Evolutionary conservation across 2,888 invertebrate genomes (phyloP).

Genomic region (Cheilosia pagana): DNA sequence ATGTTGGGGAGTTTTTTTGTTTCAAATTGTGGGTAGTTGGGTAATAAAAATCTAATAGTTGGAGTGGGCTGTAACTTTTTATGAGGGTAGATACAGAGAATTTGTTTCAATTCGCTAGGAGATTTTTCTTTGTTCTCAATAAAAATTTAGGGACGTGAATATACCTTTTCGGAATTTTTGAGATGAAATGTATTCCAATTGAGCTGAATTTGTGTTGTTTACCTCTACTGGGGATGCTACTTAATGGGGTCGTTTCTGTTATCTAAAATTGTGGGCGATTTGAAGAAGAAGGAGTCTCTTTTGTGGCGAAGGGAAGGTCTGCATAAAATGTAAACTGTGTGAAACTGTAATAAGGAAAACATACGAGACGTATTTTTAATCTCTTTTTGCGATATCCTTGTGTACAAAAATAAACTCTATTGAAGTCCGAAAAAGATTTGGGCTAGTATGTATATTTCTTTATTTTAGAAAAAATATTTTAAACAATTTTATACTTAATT

Average conservation of each 20-base stretch:
- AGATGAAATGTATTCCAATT: conserved; percentile 24
- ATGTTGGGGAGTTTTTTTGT: conserved; percentile 22
- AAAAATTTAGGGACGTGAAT: background rate
- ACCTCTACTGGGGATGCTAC: background rate
- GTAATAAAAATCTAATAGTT: conserved; percentile 44
- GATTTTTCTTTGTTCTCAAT: background rate
- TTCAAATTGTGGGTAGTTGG: conserved; percentile 46
- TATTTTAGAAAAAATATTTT: too few species aligned
- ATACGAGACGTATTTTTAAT: too few species aligned
- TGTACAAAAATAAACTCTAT: too few species aligned
- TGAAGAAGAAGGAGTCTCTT: too few species aligned
- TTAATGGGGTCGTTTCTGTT: background rate
- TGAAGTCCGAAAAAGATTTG: too few species aligned
- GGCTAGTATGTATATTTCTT: too few species aligned
- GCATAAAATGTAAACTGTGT: too few species aligned
- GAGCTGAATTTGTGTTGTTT: background rate
- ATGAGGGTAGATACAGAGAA: background rate
- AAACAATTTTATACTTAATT: too few species aligned
- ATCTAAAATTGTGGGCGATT: too few species aligned
- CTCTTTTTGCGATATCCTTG: too few species aligned
- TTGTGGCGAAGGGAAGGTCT: too few species aligned
- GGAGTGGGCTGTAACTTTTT: conserved; percentile 19
- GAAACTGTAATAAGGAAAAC: too few species aligned
- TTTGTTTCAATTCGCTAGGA: conserved; percentile 17
- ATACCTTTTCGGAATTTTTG: conserved; percentile 1